phyloP scores from a whole-genome alignment of 2,113 vertebrate genomes.

The Indri indri region DNA sequence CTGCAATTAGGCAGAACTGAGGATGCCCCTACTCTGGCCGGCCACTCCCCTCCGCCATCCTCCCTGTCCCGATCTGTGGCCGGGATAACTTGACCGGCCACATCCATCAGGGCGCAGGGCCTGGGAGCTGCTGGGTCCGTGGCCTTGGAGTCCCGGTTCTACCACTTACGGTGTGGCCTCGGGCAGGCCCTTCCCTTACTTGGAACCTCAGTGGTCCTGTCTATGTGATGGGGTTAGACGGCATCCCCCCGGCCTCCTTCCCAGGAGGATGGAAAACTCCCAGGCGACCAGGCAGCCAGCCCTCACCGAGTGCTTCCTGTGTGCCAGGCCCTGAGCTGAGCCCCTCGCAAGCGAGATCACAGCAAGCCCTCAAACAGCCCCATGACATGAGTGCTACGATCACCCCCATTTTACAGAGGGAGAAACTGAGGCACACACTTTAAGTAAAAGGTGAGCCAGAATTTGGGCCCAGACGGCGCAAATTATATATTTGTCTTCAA shows the following conservation, averaged over 20 bases:
- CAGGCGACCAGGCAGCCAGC: background rate
- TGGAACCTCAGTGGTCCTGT: background rate
- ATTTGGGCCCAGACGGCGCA: background rate
- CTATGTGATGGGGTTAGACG: background rate
- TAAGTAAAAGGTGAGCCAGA: background rate
- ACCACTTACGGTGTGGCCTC: accelerated
- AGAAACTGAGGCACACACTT: background rate
- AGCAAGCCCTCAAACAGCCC: background rate
- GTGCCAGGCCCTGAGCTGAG: accelerated
- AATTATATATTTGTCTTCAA: background rate
- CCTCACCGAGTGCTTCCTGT: accelerated
- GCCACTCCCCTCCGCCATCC: background rate
- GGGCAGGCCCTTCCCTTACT: background rate
- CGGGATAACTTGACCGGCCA: background rate
- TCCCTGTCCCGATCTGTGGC: background rate
- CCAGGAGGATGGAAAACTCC: background rate
- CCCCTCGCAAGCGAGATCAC: too few relatives aligned
- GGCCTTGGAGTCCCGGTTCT: background rate
- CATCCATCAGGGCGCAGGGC: background rate
- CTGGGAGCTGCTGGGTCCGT: background rate
- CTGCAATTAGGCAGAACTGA: background rate
- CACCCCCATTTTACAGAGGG: background rate
- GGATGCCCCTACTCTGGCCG: background rate
- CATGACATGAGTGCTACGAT: accelerated
- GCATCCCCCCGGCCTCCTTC: background rate